Evolutionary conservation across 2,888 invertebrate genomes (phyloP).

Genomic region (Sinodicranocentrus sp.): DNA sequence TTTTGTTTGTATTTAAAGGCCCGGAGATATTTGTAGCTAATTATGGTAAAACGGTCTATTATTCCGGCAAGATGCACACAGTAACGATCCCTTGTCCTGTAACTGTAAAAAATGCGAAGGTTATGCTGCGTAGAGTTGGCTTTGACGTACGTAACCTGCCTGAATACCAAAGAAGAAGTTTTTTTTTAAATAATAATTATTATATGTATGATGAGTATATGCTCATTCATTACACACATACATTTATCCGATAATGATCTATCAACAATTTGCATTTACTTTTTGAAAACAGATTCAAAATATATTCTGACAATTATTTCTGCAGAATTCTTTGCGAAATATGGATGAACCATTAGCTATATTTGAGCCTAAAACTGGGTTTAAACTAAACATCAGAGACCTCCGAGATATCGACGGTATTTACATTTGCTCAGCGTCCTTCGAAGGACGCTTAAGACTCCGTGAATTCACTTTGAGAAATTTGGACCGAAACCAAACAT

Average conservation of each 20-base stretch:
- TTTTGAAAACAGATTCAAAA: too few species aligned
- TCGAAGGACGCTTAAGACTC: constrained; percentile 17
- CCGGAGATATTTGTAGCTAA: constrained; percentile 40
- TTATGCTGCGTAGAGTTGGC: constrained; percentile 34
- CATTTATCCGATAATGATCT: too few species aligned
- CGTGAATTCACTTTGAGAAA: constrained; percentile 45
- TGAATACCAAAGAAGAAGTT: too few species aligned
- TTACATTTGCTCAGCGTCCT: constrained; percentile 50
- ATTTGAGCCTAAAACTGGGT: constrained; percentile 59
- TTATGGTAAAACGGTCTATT: constrained; percentile 28
- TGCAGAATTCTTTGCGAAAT: constrained; percentile 37
- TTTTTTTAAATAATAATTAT: too few species aligned
- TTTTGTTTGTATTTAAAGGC: constrained; percentile 11
- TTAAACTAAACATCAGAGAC: constrained; percentile 40
- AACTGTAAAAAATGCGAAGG: constrained; percentile 41
- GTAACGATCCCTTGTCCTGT: constrained; percentile 55
- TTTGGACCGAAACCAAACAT: constrained; percentile 31
- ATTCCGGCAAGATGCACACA: background rate
- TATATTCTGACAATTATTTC: too few species aligned
- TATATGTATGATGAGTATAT: too few species aligned
- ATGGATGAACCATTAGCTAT: constrained; percentile 39
- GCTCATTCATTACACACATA: too few species aligned
- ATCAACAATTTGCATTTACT: too few species aligned
- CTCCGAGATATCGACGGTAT: constrained; percentile 37
- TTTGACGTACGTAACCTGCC: constrained; percentile 43